Evolutionary conservation across 2,888 invertebrate species (phyloP).

Genomic region (Himalopsyche anomala): DNA sequence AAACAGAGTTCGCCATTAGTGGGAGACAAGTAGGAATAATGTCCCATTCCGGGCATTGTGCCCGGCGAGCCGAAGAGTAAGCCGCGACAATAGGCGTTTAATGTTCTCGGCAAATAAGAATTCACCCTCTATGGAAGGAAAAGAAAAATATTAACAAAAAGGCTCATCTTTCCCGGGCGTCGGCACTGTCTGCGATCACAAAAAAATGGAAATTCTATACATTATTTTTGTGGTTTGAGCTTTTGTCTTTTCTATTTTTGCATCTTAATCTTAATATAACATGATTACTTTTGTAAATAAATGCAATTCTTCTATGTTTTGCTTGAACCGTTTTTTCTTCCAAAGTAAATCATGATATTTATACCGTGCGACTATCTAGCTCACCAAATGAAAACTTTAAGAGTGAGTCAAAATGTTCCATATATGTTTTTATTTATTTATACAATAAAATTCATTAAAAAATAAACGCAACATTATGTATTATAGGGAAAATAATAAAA

Average conservation of each 20-base stretch:
- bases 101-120: conserved; percentile 14
- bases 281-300: no score
- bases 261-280: neutral
- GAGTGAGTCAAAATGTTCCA: no score
- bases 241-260: neutral
- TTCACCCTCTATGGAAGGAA: neutral
- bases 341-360: no score
- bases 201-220: neutral
- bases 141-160: conserved; percentile 34
- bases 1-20: conserved; percentile 44
- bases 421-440: no score
- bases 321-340: no score
- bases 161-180: conserved; percentile 4
- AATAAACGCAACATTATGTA: no score
- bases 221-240: neutral
- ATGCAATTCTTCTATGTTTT: no score
- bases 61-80: neutral
- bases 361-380: no score
- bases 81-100: conserved; percentile 33
- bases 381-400: no score
- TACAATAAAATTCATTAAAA: no score
- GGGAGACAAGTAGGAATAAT: conserved; percentile 34
- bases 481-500: no score
- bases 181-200: neutral
- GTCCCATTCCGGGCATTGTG: conserved; percentile 2